Conservation (phyloP, 2,797 vertebrate species). For the Platalea minor region DNA sequence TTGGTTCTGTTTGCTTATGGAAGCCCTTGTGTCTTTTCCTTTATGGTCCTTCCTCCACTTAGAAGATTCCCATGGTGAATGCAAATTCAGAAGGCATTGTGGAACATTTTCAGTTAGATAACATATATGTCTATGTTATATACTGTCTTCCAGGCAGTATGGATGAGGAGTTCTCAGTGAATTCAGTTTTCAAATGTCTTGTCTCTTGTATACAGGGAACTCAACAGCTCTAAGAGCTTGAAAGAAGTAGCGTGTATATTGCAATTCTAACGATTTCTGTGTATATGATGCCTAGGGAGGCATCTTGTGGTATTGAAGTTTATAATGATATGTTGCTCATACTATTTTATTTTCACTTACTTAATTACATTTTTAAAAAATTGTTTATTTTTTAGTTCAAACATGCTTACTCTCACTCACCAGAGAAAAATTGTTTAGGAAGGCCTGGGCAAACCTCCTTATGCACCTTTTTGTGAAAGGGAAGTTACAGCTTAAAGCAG, state of each 20-base stretch:
- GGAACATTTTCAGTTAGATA: not conserved
- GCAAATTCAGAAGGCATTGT: not conserved
- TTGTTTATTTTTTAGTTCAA: not conserved
- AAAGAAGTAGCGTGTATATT: not conserved
- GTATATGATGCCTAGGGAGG: not conserved
- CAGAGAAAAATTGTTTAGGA: not conserved
- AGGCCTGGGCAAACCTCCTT: not conserved
- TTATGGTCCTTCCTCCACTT: not conserved
- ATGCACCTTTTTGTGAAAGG: not conserved
- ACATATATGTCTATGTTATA: not conserved
- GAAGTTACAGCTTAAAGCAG: not conserved
- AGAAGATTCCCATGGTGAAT: not conserved
- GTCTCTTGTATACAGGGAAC: not conserved
- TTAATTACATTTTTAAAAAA: not conserved
- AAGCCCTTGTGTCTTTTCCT: not conserved
- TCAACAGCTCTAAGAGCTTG: not conserved
- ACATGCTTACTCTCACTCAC: not conserved
- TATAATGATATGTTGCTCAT: not conserved
- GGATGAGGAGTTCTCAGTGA: not conserved
- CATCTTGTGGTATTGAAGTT: not conserved
- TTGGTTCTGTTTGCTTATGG: not conserved
- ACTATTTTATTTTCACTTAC: not conserved
- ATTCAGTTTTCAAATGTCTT: not conserved
- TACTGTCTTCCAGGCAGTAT: not conserved
- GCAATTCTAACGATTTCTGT: not conserved